These are phyloP conservation scores for Zonitis immaculata DNA, from an alignment of 2,888 invertebrate genomes.

Conservation along the genomic window DNA sequence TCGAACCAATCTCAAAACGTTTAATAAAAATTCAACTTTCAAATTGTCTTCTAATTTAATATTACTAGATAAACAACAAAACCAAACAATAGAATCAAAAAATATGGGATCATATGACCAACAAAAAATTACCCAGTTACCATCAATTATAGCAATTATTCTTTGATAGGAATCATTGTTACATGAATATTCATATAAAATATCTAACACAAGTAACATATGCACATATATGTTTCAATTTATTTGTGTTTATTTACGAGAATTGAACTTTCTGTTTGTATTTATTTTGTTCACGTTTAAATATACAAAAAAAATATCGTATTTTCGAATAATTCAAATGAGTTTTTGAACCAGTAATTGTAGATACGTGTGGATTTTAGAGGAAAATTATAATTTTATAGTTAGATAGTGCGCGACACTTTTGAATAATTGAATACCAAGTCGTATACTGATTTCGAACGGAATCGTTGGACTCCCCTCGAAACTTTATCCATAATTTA, in stretches of 20 bases:
- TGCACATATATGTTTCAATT: conserved; percentile 7
- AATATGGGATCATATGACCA: too few species aligned
- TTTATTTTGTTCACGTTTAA: conserved; percentile 24
- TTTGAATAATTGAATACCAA: neutral
- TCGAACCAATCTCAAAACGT: too few species aligned
- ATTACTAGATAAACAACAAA: too few species aligned
- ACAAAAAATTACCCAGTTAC: too few species aligned
- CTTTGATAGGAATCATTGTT: conserved; percentile 11
- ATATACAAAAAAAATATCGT: too few species aligned
- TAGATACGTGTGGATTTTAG: conserved; percentile 23
- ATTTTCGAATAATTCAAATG: conserved; percentile 23
- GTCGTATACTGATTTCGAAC: neutral
- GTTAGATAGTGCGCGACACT: neutral
- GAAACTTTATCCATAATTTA: neutral
- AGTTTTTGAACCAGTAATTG: conserved; percentile 27
- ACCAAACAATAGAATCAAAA: too few species aligned
- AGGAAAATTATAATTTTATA: too few species aligned
- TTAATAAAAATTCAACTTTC: too few species aligned
- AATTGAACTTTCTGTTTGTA: conserved; percentile 13
- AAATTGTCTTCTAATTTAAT: too few species aligned
- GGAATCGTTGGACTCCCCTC: neutral
- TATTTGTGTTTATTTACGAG: conserved; percentile 6
- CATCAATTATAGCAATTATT: too few species aligned
- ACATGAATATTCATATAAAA: too few species aligned
- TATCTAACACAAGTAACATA: too few species aligned